Evolutionary conservation across 2,113 vertebrate genomes (phyloP).

Genomic region (Brienomyrus longianalis): DNA sequence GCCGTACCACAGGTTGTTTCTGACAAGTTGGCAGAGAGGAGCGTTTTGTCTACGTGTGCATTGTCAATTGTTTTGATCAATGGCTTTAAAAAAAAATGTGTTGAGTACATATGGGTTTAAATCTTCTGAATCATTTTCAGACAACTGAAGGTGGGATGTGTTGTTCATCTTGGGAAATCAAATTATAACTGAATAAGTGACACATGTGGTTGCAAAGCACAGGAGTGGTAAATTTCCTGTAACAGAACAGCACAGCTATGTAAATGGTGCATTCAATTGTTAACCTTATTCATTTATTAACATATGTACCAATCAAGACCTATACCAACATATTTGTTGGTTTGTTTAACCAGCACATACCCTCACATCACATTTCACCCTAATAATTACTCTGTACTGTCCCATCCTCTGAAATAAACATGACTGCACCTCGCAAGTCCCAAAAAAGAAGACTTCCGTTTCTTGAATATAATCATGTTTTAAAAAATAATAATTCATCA

Average conservation of each 20-base stretch:
- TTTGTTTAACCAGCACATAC: neutral
- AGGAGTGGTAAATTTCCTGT: neutral
- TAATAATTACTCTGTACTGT: neutral
- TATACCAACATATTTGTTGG: neutral
- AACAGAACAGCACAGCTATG: neutral
- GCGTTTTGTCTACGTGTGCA: neutral
- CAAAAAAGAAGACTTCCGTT: neutral
- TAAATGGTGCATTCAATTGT: neutral
- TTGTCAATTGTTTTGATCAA: neutral
- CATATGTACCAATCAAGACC: neutral
- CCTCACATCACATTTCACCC: neutral
- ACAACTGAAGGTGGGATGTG: neutral
- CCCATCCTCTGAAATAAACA: neutral
- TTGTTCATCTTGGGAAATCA: neutral
- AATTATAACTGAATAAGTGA: neutral
- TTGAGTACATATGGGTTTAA: neutral
- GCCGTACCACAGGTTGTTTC: neutral
- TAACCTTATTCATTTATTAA: neutral
- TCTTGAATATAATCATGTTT: neutral
- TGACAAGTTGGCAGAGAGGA: neutral
- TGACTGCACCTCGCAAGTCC: neutral
- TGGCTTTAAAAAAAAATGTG: neutral
- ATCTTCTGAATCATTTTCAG: neutral
- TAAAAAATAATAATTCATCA: neutral
- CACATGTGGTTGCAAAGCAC: neutral